Percentiles rank a stretch among this genome's conserved stretches.
phyloP scores from a whole-genome alignment of 2,113 vertebrate genomes.

The Rousettus leschenaultii region DNA sequence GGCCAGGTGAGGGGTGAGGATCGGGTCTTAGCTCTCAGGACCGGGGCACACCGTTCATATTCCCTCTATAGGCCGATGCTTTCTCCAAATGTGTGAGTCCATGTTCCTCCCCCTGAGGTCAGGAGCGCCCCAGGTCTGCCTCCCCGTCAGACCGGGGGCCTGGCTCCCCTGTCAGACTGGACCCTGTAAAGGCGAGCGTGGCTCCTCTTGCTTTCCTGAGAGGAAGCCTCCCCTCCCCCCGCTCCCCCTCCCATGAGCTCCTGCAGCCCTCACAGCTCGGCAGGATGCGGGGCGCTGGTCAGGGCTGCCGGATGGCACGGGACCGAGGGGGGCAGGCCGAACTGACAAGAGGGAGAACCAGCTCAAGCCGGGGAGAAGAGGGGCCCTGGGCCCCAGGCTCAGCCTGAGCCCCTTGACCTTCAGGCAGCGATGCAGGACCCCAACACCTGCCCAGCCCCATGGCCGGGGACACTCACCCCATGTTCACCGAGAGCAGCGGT shows the following conservation, averaged over 20 bases:
- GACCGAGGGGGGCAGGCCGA: background rate
- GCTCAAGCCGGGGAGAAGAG: background rate
- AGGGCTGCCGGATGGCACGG: rapidly evolving
- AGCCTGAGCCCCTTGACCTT: background rate
- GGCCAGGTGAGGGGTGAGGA: background rate
- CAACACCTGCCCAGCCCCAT: background rate
- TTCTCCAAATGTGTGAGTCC: background rate
- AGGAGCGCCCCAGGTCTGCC: background rate
- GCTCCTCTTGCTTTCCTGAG: background rate
- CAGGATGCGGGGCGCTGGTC: too few relatives aligned
- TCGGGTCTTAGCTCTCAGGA: background rate
- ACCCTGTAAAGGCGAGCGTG: background rate
- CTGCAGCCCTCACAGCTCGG: background rate
- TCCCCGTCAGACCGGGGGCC: background rate
- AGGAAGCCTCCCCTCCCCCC: background rate
- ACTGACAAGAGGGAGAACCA: background rate
- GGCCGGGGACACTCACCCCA: constrained; percentile 87
- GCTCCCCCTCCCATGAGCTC: background rate
- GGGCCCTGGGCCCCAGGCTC: background rate
- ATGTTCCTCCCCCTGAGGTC: background rate
- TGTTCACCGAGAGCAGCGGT: constrained; percentile 93
- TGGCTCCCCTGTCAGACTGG: background rate
- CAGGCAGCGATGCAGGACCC: background rate
- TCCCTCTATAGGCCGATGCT: rapidly evolving
- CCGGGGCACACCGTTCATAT: rapidly evolving